phyloP scores from a whole-genome alignment of 2,797 vertebrate species.

The Graptemys geographica region DNA sequence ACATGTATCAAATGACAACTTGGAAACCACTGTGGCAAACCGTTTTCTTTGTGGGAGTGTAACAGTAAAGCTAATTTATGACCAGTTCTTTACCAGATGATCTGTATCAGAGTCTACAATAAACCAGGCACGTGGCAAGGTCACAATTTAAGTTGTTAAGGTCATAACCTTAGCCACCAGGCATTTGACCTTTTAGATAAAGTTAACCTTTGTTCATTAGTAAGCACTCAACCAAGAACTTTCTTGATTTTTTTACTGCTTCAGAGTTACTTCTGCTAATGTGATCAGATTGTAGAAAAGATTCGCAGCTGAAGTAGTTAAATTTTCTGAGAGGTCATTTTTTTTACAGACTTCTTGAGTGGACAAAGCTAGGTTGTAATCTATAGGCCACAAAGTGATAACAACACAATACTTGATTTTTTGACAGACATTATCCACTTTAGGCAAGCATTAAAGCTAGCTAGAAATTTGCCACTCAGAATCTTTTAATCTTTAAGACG shows the following conservation, averaged over 20 bases:
- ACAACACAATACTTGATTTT: constrained; percentile 38
- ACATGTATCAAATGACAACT: constrained; percentile 78
- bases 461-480: not conserved
- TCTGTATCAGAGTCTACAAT: constrained; percentile 89
- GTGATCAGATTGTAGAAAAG: constrained; percentile 80
- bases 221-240: constrained; percentile 91
- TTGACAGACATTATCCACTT: not conserved
- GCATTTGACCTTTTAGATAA: constrained; percentile 96
- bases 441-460: constrained; percentile 3
- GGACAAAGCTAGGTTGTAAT: constrained; percentile 38
- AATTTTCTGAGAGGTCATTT: constrained; percentile 74
- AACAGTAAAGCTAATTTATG: constrained; percentile 89
- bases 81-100: constrained; percentile 83
- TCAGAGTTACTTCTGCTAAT: constrained; percentile 83
- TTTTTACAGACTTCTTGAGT: constrained; percentile 64
- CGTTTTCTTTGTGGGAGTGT: constrained; percentile 80
- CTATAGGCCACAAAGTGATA: constrained; percentile 26
- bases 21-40: constrained; percentile 82
- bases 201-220: constrained; percentile 94
- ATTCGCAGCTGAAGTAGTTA: constrained; percentile 72
- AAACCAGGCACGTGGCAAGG: constrained; percentile 90
- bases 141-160: constrained; percentile 92
- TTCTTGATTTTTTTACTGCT: constrained; percentile 84
- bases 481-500: constrained; percentile 39
- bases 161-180: constrained; percentile 90